Evolutionary conservation across 2,113 vertebrate species (phyloP).

Genomic region (Stomatorhinus ivindoensis): DNA sequence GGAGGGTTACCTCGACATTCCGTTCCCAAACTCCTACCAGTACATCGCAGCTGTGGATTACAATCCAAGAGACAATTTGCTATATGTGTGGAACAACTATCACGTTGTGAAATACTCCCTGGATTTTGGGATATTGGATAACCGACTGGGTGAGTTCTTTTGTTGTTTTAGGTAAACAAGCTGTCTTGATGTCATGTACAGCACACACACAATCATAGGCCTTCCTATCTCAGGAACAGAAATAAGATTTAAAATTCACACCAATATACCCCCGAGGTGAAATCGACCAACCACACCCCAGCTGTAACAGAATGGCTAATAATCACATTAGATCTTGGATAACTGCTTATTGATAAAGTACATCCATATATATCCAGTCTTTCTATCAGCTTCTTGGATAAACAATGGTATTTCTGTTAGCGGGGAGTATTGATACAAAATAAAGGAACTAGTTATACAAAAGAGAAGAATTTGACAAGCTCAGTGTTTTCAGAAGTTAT

Average conservation of each 20-base stretch:
- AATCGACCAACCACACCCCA: not conserved
- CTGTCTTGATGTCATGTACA: not conserved
- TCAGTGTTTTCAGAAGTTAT: not conserved
- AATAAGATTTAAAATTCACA: not conserved
- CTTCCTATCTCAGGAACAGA: not conserved
- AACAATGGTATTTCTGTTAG: not conserved
- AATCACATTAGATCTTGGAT: not conserved
- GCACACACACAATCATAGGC: not conserved
- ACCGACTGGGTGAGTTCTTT: slow-evolving; percentile 62
- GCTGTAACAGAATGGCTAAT: not conserved
- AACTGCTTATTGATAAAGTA: not conserved
- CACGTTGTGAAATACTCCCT: slow-evolving; percentile 94
- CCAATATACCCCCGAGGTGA: not conserved
- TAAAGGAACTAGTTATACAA: not conserved
- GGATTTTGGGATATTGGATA: slow-evolving; percentile 88
- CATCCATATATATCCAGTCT: not conserved
- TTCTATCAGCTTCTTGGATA: not conserved
- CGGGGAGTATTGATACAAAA: not conserved
- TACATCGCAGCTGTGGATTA: slow-evolving; percentile 99
- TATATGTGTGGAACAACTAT: slow-evolving; percentile 99
- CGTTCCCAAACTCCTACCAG: slow-evolving; percentile 96
- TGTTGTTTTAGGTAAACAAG: not conserved
- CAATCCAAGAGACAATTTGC: slow-evolving; percentile 95
- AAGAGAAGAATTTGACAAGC: not conserved
- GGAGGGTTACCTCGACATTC: slow-evolving; percentile 79